Conservation (phyloP, 2,888 invertebrate species). For the Megalurothrips usitatus region DNA sequence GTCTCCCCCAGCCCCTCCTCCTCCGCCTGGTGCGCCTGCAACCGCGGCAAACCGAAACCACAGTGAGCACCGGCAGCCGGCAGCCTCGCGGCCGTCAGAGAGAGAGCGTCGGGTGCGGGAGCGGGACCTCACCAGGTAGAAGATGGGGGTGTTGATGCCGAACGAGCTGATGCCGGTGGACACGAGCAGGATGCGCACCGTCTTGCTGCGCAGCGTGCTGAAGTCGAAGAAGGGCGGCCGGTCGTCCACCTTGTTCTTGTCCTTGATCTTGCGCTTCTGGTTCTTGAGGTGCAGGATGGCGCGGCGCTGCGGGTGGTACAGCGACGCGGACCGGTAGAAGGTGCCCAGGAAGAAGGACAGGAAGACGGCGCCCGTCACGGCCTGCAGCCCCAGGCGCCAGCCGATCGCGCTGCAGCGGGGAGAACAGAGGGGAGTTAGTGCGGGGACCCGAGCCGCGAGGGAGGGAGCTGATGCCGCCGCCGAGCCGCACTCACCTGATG, state of each 20-base stretch:
- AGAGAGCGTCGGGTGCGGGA: too few species aligned
- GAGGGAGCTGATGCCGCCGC: too few species aligned
- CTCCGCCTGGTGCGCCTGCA: slow-evolving; percentile 67
- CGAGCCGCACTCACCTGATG: slow-evolving; percentile 64
- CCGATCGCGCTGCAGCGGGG: slow-evolving; percentile 40
- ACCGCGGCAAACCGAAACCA: neutral
- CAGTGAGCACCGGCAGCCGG: too few species aligned
- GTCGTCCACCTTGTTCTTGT: slow-evolving; percentile 64
- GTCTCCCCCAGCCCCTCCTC: slow-evolving; percentile 65
- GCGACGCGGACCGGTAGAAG: slow-evolving; percentile 80
- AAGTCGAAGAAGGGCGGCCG: slow-evolving; percentile 83
- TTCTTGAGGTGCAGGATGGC: slow-evolving; percentile 85
- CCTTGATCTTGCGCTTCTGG: slow-evolving; percentile 76
- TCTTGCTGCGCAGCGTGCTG: slow-evolving; percentile 76
- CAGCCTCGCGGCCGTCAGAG: too few species aligned
- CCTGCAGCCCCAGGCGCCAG: slow-evolving; percentile 79
- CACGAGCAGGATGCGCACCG: slow-evolving; percentile 73
- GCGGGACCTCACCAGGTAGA: slow-evolving; percentile 60
- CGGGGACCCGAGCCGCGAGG: too few species aligned
- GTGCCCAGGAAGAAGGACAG: slow-evolving; percentile 79
- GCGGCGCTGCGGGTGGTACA: slow-evolving; percentile 81
- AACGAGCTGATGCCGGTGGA: slow-evolving; percentile 76
- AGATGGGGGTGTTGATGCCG: slow-evolving; percentile 80
- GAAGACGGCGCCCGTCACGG: slow-evolving; percentile 78
- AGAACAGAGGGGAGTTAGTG: neutral